A percentile compares a stretch with the other conserved stretches of the same genome.
Conservation (phyloP, 2,888 invertebrate species). For the Camptogramma bilineatum region DNA sequence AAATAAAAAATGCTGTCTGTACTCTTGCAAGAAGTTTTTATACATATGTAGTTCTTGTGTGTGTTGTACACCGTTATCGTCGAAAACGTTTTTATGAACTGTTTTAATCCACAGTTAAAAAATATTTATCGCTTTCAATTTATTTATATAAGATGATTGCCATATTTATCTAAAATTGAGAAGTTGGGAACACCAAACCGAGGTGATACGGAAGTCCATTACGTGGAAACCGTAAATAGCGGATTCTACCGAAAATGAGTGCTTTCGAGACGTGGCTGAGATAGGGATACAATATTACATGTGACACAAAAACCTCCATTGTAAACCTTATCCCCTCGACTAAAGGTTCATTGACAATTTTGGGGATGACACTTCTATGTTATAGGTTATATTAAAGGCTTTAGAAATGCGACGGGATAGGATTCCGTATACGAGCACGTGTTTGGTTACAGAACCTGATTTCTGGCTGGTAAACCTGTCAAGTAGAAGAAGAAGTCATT, state of each 20-base stretch:
- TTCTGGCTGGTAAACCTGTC: slow-evolving; percentile 4
- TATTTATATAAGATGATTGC: not conserved
- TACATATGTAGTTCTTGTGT: too few relatives aligned
- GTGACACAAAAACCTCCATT: not conserved
- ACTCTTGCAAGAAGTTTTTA: too few relatives aligned
- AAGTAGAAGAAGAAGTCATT: not conserved
- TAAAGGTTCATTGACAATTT: not conserved
- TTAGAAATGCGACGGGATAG: slow-evolving; percentile 8
- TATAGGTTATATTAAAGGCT: slow-evolving; percentile 16
- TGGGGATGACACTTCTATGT: slow-evolving; percentile 5
- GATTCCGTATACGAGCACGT: slow-evolving; percentile 3
- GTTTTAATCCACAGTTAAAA: too few relatives aligned
- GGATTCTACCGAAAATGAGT: slow-evolving; percentile 20
- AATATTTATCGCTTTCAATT: too few relatives aligned
- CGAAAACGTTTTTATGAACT: too few relatives aligned
- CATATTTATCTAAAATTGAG: not conserved
- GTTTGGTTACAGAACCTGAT: slow-evolving; percentile 11
- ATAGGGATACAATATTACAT: slow-evolving; percentile 9
- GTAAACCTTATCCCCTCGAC: slow-evolving; percentile 12
- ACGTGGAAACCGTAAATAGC: slow-evolving; percentile 26
- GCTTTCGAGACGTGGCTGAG: slow-evolving; percentile 17
- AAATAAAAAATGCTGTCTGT: too few relatives aligned
- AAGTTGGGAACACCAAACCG: slow-evolving; percentile 8
- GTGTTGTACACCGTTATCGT: too few relatives aligned
- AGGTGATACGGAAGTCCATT: slow-evolving; percentile 28